A percentile compares a stretch with the other conserved stretches of the same genome.
Evolutionary conservation across 92 coral and sea anemone genomes (phyloP).

Genomic region (Umimayanthus chanpuru): DNA sequence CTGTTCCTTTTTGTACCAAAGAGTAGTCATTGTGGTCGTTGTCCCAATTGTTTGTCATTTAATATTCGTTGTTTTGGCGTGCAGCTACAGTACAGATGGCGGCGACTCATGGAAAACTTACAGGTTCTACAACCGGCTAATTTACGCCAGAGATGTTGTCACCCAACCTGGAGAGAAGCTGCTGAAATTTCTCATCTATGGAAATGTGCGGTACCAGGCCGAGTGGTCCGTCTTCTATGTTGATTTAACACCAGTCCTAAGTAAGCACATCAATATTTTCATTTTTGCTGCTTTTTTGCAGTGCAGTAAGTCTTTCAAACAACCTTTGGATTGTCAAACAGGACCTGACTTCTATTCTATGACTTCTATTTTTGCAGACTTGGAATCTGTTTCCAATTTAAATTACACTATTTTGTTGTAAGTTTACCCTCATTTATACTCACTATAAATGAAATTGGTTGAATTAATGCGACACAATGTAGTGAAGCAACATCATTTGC

Average conservation of each 20-base stretch:
- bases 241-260: conserved; percentile 24
- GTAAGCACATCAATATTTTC: not conserved
- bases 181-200: conserved; percentile 28
- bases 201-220: not conserved
- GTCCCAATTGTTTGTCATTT: not conserved
- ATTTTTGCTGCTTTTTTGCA: not conserved
- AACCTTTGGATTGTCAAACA: too few species aligned
- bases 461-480: too few species aligned
- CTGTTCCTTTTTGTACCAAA: not conserved
- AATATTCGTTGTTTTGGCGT: not conserved
- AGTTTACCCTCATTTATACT: too few species aligned
- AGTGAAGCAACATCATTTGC: too few species aligned
- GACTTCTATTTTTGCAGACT: too few species aligned
- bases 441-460: too few species aligned
- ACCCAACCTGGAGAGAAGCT: conserved; percentile 33
- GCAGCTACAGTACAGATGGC: conserved; percentile 29
- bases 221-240: conserved; percentile 24
- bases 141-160: conserved; percentile 3
- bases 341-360: too few species aligned
- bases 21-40: not conserved
- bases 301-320: not conserved
- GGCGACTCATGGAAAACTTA: not conserved
- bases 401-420: too few species aligned
- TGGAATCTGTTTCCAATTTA: too few species aligned
- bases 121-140: not conserved